Evolutionary conservation across 2,888 invertebrate species (phyloP), one percentile per base, ranked within the genome.

Genomic region (Tachina grossa): DNA sequence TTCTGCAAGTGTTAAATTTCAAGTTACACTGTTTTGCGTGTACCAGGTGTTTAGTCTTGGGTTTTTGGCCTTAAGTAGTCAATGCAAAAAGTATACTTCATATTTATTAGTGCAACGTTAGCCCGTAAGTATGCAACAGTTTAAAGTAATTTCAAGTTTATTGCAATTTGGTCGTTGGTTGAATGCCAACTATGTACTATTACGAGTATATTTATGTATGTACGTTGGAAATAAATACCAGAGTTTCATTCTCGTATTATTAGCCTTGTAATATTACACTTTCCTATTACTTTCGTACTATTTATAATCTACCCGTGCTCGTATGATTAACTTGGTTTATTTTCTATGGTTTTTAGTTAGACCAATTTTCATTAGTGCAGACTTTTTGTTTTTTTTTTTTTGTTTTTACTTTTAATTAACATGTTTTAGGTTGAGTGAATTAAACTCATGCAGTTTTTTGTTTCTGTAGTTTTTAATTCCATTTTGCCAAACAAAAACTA

Each of bases 351-450:
- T 66, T 81, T 77, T 66, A 47, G 69, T 68, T 59, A 47, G 59
- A 79, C 66, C 39, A 83, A 76, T 83, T 83, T 83, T 85, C 79
- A 85, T 85, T 85, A 83, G 75, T 66, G 66, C 43, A 16, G 19
- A 79, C n/a, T 78, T 82, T 71, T 84, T 55, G 63, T 63, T 61
- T 75, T 16, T 19, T 14, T 66, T 66, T 51, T 68, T 51, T 66
- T 66, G 39, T 68, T 51, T 55, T 53, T 51, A 65, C 9, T 79
- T 75, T 79, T 83, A 83, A 83, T 83, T 83, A 83, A 83, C 77
- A 66, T 83, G 77, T 66, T 77, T 77, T 77, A 77, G 71, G 14
- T 57, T 72, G 71, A 72, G 71, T 72, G 31, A 77, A 71, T 77
- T 72, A 77, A 83, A 72, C 59, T 72, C 47, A 43, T 63, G 65